These are phyloP conservation scores for Genyomyrus donnyi DNA, from an alignment of 2,113 vertebrate genomes.

Conservation along the genomic window DNA sequence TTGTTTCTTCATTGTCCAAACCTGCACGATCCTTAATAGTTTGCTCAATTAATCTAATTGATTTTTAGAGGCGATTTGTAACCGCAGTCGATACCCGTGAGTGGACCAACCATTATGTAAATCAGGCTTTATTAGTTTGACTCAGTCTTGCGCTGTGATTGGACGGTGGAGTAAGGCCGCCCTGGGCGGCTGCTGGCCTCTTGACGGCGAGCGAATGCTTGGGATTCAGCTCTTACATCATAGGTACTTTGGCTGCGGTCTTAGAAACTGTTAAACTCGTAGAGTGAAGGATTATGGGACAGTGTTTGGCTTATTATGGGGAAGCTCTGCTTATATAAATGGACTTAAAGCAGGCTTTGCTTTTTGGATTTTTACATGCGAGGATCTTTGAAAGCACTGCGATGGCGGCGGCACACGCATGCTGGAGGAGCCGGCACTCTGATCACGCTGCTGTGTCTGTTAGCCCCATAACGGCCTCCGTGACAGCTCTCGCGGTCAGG, in stretches of 20 bases:
- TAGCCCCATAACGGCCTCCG: background rate
- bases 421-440: background rate
- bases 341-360: background rate
- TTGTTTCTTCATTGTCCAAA: constrained; percentile 26
- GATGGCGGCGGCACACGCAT: background rate
- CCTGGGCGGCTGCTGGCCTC: background rate
- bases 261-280: background rate
- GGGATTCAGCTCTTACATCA: background rate
- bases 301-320: background rate
- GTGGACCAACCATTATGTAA: constrained; percentile 47
- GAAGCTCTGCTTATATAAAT: constrained; percentile 5
- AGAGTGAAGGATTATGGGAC: constrained; percentile 4
- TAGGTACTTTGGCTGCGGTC: background rate
- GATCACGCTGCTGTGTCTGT: background rate
- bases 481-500: background rate
- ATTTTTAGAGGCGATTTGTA: constrained; percentile 47
- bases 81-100: constrained; percentile 48
- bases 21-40: constrained; percentile 47
- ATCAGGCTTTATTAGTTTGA: constrained; percentile 40
- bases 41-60: constrained; percentile 51
- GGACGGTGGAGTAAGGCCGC: constrained; percentile 3
- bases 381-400: background rate
- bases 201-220: too few relatives aligned
- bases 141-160: constrained; percentile 28
- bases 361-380: background rate